Evolutionary conservation across 2,113 vertebrate genomes (phyloP).

Genomic region (Eurypyga helias): DNA sequence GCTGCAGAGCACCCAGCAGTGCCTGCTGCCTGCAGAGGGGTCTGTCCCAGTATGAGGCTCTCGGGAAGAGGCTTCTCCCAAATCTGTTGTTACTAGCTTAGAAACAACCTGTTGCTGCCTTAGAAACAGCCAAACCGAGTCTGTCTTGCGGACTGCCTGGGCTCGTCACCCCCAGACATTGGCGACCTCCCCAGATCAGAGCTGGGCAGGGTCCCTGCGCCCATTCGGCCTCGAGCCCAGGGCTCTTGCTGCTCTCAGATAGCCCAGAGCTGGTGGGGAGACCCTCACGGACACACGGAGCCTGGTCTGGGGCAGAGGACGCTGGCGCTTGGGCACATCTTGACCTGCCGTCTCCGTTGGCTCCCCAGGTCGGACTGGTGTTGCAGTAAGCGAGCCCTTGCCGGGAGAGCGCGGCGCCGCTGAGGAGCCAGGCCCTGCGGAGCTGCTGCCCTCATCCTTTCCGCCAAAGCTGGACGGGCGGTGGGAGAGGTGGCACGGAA

Average conservation of each 20-base stretch:
- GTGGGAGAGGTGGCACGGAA: constrained; percentile 19
- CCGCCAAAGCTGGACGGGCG: constrained; percentile 21
- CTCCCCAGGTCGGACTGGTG: constrained; percentile 91
- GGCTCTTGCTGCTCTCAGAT: not conserved
- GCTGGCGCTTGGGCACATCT: accelerated
- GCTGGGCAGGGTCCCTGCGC: accelerated
- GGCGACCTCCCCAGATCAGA: not conserved
- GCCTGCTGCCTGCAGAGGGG: not conserved
- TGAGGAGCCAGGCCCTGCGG: constrained; percentile 76
- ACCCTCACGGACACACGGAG: accelerated
- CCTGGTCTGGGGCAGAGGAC: not conserved
- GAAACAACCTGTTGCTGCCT: not conserved
- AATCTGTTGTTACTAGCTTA: not conserved
- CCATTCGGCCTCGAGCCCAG: accelerated
- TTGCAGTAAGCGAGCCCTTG: constrained; percentile 86
- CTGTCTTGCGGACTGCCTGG: not conserved
- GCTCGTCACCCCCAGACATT: not conserved
- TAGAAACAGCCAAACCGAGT: not conserved
- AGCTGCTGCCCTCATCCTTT: constrained; percentile 67
- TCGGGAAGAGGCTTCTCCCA: not conserved
- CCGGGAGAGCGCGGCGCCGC: constrained; percentile 71
- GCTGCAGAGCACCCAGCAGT: not conserved
- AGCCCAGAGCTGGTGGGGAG: no score
- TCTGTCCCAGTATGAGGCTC: not conserved
- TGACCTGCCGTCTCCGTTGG: not conserved